phyloP scores from a whole-genome alignment of 2,888 invertebrate species.

The Coleophora flavipennella region DNA sequence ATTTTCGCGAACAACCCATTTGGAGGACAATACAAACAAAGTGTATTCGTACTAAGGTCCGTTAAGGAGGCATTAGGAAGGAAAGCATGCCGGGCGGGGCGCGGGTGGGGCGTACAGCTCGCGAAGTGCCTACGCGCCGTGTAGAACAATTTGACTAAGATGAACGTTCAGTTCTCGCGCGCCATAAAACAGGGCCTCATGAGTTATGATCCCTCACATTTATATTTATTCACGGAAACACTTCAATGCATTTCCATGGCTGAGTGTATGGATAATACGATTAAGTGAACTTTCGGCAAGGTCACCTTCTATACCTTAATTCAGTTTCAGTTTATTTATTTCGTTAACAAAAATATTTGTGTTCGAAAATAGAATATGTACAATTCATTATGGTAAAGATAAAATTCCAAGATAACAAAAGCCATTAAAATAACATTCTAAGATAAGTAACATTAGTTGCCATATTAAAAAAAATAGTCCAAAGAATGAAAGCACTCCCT shows the following conservation, averaged over 20 bases:
- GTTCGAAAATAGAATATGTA: no score
- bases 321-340: no score
- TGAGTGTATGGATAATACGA: slow-evolving; percentile 1
- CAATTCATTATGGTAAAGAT: no score
- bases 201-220: slow-evolving; percentile 23
- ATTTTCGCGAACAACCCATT: slow-evolving; percentile 29
- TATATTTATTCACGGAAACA: slow-evolving; percentile 32
- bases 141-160: slow-evolving; percentile 43
- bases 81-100: slow-evolving; percentile 15
- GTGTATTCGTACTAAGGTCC: slow-evolving; percentile 4
- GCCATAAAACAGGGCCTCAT: slow-evolving; percentile 32
- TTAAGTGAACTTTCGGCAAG: not conserved
- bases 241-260: slow-evolving; percentile 27
- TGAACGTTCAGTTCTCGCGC: slow-evolving; percentile 31
- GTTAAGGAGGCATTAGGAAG: slow-evolving; percentile 11
- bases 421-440: no score
- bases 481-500: no score
- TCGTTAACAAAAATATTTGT: no score
- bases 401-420: no score
- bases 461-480: no score
- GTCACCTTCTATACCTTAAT: not conserved
- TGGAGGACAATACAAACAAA: slow-evolving; percentile 6
- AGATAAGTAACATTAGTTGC: no score
- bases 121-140: slow-evolving; percentile 25
- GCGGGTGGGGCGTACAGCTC: slow-evolving; percentile 25